Conservation (phyloP, 2,797 vertebrate species). For the Calcarius lapponicus region DNA sequence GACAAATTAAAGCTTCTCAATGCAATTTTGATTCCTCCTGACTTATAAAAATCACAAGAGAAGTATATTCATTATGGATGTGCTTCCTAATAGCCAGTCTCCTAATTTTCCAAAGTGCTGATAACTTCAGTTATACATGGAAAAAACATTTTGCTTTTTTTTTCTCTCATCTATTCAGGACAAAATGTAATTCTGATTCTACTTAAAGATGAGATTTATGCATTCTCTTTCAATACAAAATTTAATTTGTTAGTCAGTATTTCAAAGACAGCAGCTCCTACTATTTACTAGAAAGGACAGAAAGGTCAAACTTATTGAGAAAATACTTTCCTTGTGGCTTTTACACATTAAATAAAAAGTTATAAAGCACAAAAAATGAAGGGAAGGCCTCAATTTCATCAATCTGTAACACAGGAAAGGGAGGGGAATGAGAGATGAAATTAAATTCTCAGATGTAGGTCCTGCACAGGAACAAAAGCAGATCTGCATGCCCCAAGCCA, state of each 20-base stretch:
- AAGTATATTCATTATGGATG: not conserved
- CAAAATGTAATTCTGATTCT: not conserved
- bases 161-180: not conserved
- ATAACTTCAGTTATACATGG: not conserved
- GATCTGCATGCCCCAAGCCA: slow-evolving; percentile 58
- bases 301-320: not conserved
- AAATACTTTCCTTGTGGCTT: not conserved
- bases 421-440: not conserved
- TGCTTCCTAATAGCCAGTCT: not conserved
- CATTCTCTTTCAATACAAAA: not conserved
- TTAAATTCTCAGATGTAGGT: slow-evolving; percentile 5
- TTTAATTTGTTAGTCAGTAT: not conserved
- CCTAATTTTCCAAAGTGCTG: not conserved
- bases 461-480: slow-evolving; percentile 49
- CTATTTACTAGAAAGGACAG: not conserved
- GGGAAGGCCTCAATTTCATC: not conserved
- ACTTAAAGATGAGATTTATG: not conserved
- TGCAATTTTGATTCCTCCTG: not conserved
- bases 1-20: not conserved
- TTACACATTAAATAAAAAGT: not conserved
- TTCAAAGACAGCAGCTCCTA: not conserved
- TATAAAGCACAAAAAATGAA: not conserved
- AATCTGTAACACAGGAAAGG: slow-evolving; percentile 16
- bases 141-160: not conserved
- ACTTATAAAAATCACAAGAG: not conserved